phyloP scores from a whole-genome alignment of 2,797 vertebrate genomes.

The Pipistrellus pygmaeus region DNA sequence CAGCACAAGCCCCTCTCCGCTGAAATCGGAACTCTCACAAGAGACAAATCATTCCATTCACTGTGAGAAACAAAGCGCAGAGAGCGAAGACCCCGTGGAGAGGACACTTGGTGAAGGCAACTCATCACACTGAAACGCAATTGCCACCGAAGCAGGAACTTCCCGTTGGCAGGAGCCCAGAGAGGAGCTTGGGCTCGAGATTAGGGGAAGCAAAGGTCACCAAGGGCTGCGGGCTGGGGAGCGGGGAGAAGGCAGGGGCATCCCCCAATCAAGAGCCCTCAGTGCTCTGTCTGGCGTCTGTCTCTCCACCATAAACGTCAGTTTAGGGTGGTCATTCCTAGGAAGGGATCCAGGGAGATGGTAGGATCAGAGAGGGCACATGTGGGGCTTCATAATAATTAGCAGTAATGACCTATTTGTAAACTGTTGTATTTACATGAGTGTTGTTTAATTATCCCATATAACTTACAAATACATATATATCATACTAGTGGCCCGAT shows the following conservation, averaged over 20 bases:
- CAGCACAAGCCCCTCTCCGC: neutral
- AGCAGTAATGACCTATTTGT: neutral
- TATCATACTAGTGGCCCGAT: neutral
- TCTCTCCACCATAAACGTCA: neutral
- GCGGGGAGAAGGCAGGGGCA: neutral
- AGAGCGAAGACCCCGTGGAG: neutral
- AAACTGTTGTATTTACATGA: neutral
- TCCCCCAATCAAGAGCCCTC: neutral
- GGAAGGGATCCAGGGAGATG: neutral
- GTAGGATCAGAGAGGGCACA: neutral
- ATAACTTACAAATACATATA: neutral
- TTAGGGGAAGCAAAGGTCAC: neutral
- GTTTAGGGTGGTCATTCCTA: neutral
- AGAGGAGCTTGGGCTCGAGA: neutral
- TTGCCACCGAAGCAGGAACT: neutral
- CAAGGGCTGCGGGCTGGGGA: neutral
- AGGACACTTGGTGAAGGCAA: neutral
- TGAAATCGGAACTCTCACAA: neutral
- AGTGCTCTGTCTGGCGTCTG: neutral
- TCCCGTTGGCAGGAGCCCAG: neutral
- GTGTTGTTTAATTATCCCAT: slow-evolving; percentile 5
- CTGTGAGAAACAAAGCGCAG: neutral
- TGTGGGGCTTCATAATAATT: neutral
- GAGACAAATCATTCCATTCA: neutral
- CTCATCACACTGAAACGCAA: neutral